Percentiles rank a stretch among this genome's conserved stretches.
These are phyloP conservation scores for Peromyscus attwateri DNA, from an alignment of 2,797 vertebrate species.

Conservation along the genomic window DNA sequence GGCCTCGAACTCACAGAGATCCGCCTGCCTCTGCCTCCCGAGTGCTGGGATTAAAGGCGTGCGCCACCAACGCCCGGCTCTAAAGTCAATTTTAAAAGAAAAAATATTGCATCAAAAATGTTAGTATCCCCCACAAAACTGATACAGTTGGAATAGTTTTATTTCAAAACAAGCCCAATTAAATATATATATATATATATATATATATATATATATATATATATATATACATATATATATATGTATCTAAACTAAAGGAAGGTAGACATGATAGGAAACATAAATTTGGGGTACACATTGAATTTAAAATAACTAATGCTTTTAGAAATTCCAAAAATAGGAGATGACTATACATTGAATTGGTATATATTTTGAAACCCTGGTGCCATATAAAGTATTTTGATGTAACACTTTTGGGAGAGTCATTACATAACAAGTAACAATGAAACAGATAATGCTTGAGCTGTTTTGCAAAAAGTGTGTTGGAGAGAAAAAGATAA, in stretches of 20 bases:
- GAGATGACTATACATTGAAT: background rate
- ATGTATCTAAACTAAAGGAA: background rate
- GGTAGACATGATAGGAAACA: background rate
- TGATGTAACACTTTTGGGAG: conserved; percentile 8
- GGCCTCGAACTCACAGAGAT: no score
- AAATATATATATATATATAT: background rate
- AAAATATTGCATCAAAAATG: background rate
- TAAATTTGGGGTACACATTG: background rate
- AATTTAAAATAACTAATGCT: background rate
- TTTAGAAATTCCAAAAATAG: conserved; percentile 13
- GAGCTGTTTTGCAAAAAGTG: conserved; percentile 35
- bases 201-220: no score
- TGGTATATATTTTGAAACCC: conserved; percentile 17
- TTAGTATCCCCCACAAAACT: background rate
- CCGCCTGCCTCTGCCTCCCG: no score
- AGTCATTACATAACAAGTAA: conserved; percentile 60
- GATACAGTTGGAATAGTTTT: background rate
- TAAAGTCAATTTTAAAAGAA: background rate
- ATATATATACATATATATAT: no score
- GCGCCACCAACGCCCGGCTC: no score
- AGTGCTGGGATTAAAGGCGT: no score
- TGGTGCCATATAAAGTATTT: background rate
- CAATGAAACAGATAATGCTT: conserved; percentile 67
- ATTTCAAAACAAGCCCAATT: background rate
- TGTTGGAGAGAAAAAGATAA: background rate